Evolutionary conservation across 2,113 vertebrate genomes (phyloP), one percentile per base, ranked within the genome.

Genomic region (Seriola rivoliana): DNA sequence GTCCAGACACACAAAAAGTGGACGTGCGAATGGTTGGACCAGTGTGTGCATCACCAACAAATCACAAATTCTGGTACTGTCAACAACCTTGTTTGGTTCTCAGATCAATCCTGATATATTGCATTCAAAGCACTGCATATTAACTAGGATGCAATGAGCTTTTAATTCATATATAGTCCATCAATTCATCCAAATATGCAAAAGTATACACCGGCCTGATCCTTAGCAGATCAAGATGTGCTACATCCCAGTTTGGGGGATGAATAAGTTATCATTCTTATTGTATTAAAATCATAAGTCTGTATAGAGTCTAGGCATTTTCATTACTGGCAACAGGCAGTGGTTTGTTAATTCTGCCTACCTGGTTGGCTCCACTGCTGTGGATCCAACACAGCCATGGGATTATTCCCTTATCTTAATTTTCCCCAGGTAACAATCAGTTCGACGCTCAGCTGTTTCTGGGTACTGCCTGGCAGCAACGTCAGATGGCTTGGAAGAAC

Each of bases 401-500:
- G 92, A 95, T 95, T 95, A 94, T 50, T 91, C 80, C 68, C 90
- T 95, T 94, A 95, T 95, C 95, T 94, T 94, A 93, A 95, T 94
- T 95, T 94, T 93, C 92, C 92, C 75, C 85, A 93, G 93, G 93
- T 94, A 93, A 95, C 89, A 95, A 95, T 94, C 93, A 93, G 89
- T 85, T 82, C 80, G 88, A 93, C 42, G 78, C 87, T 90, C 84
- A 88, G 91, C 90, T 90, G 88, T 93, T 94, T 90, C 85, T 75
- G 79, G 80, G 81, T 82, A 74, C 65, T 78, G 86, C 85, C 91
- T 85, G 84, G 81, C 84, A 89, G 89, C 88, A 82, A 81, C 70
- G 76, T 91, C 86, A 91, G 86, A 84, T 80, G 75, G 71, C 66
- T 71, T 90, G 85, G 86, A 85, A 90, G 93, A 93, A 92, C 95